Base-by-base conservation (phyloP, 2,113 vertebrate genomes). In the Cyprinodon tularosa region DNA sequence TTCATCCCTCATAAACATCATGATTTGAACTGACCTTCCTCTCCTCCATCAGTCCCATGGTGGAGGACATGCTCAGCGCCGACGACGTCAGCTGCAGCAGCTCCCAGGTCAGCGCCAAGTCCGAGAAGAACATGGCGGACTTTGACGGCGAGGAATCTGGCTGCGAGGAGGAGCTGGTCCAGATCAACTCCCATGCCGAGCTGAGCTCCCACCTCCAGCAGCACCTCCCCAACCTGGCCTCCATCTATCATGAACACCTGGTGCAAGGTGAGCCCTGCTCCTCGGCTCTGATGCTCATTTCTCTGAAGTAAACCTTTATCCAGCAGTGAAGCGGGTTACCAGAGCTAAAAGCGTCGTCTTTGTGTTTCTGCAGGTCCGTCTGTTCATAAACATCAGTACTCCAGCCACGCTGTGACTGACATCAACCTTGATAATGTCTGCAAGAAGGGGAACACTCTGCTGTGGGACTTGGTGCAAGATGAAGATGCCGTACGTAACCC, bases 71-170 rank as follows among this genome's bases (percentile, higher is more conserved):
- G 98, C 90, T 99, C 82, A 99, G 98, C 63, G 98, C 98, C 3
- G 98, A 99, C 74, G 98, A 99, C 68, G 98, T 99, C 81, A 99
- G 97, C 90, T 99, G 98, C 90, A 99, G 98, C 92, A 99, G 98
- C 90, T 99, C 98, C 37, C 98, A 99, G 94, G 97, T 99, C 91
- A 99, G 98, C 88, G 98, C 98, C 87, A 99, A 99, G 92, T 99
- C 98, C 0, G 98, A 99, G 94, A 99, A 99, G 92, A 99, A 99
- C 82, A 99, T 99, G 98, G 98, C 98, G 11, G 98, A 99, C 92
- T 99, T 99, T 77, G 98, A 99, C 74, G 98, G 98, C 3, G 98
- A 99, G 78, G 98, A 99, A 86, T 99, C 98, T 20, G 98, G 98
- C 77, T 99, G 98, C 64, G 98, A 99, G 92, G 98, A 99, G 89